These are phyloP conservation scores for Chrysotoxum bicinctum DNA, from an alignment of 2,888 invertebrate species.

Conservation along the genomic window DNA sequence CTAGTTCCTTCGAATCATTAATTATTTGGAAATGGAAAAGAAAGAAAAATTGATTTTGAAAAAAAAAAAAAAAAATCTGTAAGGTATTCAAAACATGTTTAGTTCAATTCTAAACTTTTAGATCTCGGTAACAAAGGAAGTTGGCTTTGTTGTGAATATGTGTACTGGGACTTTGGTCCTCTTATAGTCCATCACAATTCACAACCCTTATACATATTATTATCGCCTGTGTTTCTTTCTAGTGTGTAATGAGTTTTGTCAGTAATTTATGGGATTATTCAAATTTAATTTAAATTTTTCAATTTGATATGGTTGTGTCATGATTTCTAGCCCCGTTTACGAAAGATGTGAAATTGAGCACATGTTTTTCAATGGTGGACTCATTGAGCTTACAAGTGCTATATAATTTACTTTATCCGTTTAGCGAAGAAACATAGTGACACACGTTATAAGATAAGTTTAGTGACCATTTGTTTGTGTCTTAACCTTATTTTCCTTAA, in stretches of 20 bases:
- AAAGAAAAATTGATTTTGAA: slow-evolving; percentile 52
- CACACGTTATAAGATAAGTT: no score
- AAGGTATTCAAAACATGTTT: slow-evolving; percentile 38
- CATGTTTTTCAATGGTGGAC: slow-evolving; percentile 30
- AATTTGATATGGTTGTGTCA: slow-evolving; percentile 51
- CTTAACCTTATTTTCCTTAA: no score
- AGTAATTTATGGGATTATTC: slow-evolving; percentile 70
- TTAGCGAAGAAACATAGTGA: no score
- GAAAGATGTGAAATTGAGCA: slow-evolving; percentile 52
- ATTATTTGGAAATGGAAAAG: slow-evolving; percentile 52
- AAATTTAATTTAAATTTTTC: slow-evolving; percentile 68
- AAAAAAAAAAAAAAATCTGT: slow-evolving; percentile 8
- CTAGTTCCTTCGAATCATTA: slow-evolving; percentile 59
- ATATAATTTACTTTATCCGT: background rate
- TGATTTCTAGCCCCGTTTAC: slow-evolving; percentile 6
- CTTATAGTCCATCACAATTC: background rate
- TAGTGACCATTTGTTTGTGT: no score
- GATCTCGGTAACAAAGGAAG: background rate
- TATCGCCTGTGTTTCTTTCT: slow-evolving; percentile 46
- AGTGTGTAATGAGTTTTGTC: slow-evolving; percentile 59
- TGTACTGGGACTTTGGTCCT: background rate
- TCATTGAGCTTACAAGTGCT: slow-evolving; percentile 35
- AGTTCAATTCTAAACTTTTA: slow-evolving; percentile 20
- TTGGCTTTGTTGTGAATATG: slow-evolving; percentile 45
- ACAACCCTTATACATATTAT: slow-evolving; percentile 36